Evolutionary conservation across 2,888 invertebrate species (phyloP), one percentile per base, ranked within the genome.

Genomic region (Tenodera sinensis): DNA sequence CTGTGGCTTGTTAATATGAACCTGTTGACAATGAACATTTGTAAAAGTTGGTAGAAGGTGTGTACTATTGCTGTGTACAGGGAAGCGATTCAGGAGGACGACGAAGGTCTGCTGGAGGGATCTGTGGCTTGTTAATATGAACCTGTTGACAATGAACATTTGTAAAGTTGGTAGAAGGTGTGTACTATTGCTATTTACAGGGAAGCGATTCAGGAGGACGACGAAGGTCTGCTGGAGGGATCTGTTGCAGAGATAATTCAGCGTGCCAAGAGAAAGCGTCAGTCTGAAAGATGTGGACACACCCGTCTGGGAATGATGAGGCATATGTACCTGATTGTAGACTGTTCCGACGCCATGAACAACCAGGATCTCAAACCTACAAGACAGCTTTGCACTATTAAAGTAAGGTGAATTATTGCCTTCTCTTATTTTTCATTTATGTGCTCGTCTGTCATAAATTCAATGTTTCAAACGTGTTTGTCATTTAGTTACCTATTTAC

Each of bases 241-340:
- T 96, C 98, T 28, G 97, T 99, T 88, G 97, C 98, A 0, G 98
- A 98, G 92, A 97, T 98, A 91, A 97, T 99, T 88, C 97, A 98
- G 92, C 97, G 97, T 92, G 98, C 98, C 0, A 97, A 97, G 93
- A 95, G 98, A 71, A 97, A 97, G 92, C 95, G 97, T 0, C 96
- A 96, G 90, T 94, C 95, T 81, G 95, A 96, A 84, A 96, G 96
- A 91, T 95, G 95, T 90, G 95, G 96, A 14, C 97, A 97, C 91
- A 96, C 98, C 84, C 96, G 98, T 89, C 95, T 99, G 71, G 99
- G 99, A 82, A 99, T 99, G 98, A 99, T 99, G 99, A 95, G 99
- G 86, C 99, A 99, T 93, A 93, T 99, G 89, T 98, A 97, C 92
- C 93, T 99, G 3, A 96, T 99, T 30, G 93, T 99, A 4, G 99